These are phyloP conservation scores for Porphyrio hochstetteri DNA, from an alignment of 2,113 vertebrate genomes.

Conservation along the genomic window DNA sequence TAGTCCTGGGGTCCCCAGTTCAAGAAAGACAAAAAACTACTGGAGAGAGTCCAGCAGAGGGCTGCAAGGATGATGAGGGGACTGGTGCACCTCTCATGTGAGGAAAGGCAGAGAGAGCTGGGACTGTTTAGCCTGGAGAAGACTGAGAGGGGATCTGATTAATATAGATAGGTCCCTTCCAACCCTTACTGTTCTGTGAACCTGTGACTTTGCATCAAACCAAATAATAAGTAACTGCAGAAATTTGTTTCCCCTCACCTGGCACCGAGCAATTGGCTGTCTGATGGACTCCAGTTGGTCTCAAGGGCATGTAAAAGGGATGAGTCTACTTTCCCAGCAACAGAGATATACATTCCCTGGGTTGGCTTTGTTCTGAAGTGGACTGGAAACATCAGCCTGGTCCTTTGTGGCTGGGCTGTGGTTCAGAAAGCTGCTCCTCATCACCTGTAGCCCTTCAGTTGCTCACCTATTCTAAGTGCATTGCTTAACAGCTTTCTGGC, in stretches of 20 bases:
- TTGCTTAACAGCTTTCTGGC: background rate
- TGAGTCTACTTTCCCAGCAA: background rate
- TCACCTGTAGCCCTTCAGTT: background rate
- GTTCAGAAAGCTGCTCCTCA: background rate
- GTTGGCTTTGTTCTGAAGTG: background rate
- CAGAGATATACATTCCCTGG: background rate
- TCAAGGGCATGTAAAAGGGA: background rate
- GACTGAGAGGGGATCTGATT: too few relatives aligned
- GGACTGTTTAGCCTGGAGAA: too few relatives aligned
- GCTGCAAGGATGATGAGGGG: too few relatives aligned
- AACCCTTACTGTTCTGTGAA: too few relatives aligned
- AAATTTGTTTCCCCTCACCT: background rate
- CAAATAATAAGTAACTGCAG: fast-evolving
- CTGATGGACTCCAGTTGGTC: background rate
- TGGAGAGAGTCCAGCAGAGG: too few relatives aligned
- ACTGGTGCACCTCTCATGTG: too few relatives aligned
- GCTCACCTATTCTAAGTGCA: background rate
- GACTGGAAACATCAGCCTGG: background rate
- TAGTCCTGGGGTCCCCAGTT: too few relatives aligned
- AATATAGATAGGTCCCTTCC: too few relatives aligned
- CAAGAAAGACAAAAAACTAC: too few relatives aligned
- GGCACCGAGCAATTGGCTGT: background rate
- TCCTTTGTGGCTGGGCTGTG: background rate
- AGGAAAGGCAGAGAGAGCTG: too few relatives aligned
- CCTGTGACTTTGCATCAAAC: background rate